Base-by-base conservation (phyloP, 2,113 vertebrate genomes). In the Seriola rivoliana region DNA sequence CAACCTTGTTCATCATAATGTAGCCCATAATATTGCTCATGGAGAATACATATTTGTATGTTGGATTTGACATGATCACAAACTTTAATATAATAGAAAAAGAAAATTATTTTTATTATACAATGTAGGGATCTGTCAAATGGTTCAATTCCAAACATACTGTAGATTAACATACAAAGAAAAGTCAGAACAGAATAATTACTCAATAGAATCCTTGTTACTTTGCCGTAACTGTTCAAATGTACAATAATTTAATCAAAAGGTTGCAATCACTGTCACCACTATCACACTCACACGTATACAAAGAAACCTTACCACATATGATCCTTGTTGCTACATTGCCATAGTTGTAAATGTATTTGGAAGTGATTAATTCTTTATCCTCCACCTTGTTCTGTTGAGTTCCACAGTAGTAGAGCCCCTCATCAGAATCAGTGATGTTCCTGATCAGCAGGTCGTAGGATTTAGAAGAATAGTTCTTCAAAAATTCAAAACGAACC, bases 351-450 rank as follows among this genome's bases (percentile, higher is more conserved):
- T 5, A 4, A 2, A 50, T 4, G 11, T 0, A 0, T 11, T 0
- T 17, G 0, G 0, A 0, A n/a, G 0, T 8, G 29, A 71, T 68
- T 1, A 1, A 0, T 21, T 16, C 0, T 0, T 46, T 0, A 3
- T 48, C n/a, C 11, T 60, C 19, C 21, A 69, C 7, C 23, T 25
- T 55, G 0, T 0, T 0, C 3, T 36, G 3, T 14, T 16, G 1
- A 46, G 64, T 78, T 52, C 64, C 75, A 79, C 80, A 82, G 75
- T 75, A 84, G 57, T 88, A 91, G 0, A 85, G 62, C 1, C 85
- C 87, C 32, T 71, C 68, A 58, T 84, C 78, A 59, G 81, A 60
- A 17, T 59, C n/a, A 46, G 52, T 74, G 58, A 78, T 36, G 38
- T 81, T 83, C 8, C 4, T 40, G 21, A 88, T 90, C 65, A 69